Evolutionary conservation across 2,797 vertebrate species (phyloP), one percentile per base, ranked within the genome.

Genomic region (Thalassophryne amazonica): DNA sequence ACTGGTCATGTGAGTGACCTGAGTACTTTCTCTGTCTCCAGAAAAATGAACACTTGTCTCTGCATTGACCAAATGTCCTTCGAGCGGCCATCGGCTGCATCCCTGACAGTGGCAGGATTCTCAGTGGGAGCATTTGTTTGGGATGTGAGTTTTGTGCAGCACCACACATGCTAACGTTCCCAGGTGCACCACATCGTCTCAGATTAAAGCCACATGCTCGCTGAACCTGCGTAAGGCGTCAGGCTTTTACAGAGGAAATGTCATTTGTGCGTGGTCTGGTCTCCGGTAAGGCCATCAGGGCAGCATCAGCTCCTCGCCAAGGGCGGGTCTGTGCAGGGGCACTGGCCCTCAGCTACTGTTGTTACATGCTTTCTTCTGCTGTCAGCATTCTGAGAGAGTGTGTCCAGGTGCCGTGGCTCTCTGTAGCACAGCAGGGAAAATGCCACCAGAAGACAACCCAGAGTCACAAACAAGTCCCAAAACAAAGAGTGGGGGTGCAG

Each of bases 261-360:
- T 67, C 66, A 83, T 85, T 79, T 78, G 40, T 25, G 19, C 23
- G 21, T 24, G 38, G 48, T n/a, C 34, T 32, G 19, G n/a, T 23
- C 45, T 42, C 24, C 35, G 31, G 41, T 73, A 78, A 84, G 77
- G 68, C 58, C 55, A 83, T 87, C 69, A 83, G 27, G 36, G 30
- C 45, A 19, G 36, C 47, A 24, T 31, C 16, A 25, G 46, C 57
- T 63, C 33, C 35, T 33, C 30, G 9, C 33, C 21, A 2, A 12
- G 49, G 32, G 18, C 40, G 40, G 11, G 3, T 13, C 15, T 45
- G 35, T 61, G 56, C 47, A 30, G 48, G 20, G 20, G 32, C 59
- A 65, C 51, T 42, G 32, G 62, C 28, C 65, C 37, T 43, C 79
- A 67, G 52, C 61, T 85, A 82, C 83, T 54, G 19, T 57, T 31